These are phyloP conservation scores for Pheosia gnoma DNA, from an alignment of 2,888 invertebrate species.

Conservation along the genomic window DNA sequence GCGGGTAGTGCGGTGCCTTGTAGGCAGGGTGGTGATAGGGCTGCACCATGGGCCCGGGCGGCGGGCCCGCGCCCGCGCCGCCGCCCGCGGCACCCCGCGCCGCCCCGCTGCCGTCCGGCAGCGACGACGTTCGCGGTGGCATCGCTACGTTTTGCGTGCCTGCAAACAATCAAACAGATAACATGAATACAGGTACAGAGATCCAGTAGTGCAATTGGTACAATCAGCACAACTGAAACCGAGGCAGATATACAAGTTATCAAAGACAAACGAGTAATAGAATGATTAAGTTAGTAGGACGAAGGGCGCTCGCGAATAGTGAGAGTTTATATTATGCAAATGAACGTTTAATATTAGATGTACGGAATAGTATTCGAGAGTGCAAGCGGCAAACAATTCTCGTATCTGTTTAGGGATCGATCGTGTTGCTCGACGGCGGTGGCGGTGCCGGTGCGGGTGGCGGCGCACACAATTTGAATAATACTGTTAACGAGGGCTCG, in stretches of 20 bases:
- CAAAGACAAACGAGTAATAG: background rate
- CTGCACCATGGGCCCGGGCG: slow-evolving; percentile 73
- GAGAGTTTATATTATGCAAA: slow-evolving; percentile 42
- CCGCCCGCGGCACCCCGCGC: slow-evolving; percentile 60
- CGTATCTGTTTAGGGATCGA: slow-evolving; percentile 60
- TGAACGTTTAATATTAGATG: slow-evolving; percentile 45
- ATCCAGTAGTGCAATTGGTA: background rate
- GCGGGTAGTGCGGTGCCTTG: slow-evolving; percentile 78
- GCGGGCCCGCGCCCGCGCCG: slow-evolving; percentile 56
- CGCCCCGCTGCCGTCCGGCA: slow-evolving; percentile 85
- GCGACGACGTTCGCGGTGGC: slow-evolving; percentile 97
- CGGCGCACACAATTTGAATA: slow-evolving; percentile 71
- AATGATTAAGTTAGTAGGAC: background rate
- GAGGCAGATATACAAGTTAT: background rate
- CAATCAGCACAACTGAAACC: too few species aligned
- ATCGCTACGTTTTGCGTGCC: slow-evolving; percentile 97
- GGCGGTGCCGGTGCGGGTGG: slow-evolving; percentile 44
- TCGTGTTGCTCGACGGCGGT: slow-evolving; percentile 42
- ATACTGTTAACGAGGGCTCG: slow-evolving; percentile 74
- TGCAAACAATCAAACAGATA: slow-evolving; percentile 61
- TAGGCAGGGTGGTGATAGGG: slow-evolving; percentile 73
- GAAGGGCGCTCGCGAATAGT: slow-evolving; percentile 8
- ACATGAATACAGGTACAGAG: background rate
- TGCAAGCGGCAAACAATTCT: slow-evolving; percentile 54
- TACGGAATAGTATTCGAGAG: slow-evolving; percentile 56